Percentiles rank a stretch among this genome's conserved stretches.
Conservation (phyloP, 2,113 vertebrate species). For the Tinamus guttatus region DNA sequence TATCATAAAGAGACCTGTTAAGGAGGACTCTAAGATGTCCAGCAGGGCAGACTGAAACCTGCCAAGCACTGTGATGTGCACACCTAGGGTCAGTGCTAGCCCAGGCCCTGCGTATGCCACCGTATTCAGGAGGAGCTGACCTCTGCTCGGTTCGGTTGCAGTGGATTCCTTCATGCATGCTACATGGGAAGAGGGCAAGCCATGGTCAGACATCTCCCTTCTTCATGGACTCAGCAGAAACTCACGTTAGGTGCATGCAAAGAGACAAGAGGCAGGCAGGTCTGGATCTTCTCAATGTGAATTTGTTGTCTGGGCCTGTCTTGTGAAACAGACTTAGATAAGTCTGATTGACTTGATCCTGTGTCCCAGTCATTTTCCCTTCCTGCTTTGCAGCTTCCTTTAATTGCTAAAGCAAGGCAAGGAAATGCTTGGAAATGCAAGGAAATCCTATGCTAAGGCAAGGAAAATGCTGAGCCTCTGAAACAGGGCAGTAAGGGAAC, state of each 20-base stretch:
- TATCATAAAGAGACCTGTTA: background rate
- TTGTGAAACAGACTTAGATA: background rate
- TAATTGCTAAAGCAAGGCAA: background rate
- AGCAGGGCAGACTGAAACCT: background rate
- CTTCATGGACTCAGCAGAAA: background rate
- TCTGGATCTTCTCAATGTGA: background rate
- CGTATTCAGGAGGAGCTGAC: background rate
- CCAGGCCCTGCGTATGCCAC: background rate
- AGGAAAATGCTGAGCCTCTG: background rate
- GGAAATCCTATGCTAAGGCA: background rate
- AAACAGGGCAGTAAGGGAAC: fast-evolving
- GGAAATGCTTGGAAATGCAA: too few species aligned
- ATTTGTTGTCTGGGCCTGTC: background rate
- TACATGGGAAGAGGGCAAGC: background rate
- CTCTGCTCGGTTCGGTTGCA: background rate
- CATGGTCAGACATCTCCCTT: background rate
- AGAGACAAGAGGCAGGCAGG: background rate
- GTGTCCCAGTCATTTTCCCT: background rate
- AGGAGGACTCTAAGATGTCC: background rate
- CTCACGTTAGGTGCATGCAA: background rate
- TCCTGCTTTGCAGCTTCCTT: background rate
- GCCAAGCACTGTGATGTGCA: fast-evolving
- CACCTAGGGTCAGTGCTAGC: background rate
- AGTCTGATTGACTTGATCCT: too few species aligned
- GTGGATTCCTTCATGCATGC: background rate